Percentiles rank a stretch among this genome's conserved stretches.
These are phyloP conservation scores for Nixonia krombeini DNA, from an alignment of 1,140 invertebrate genomes.

Conservation along the genomic window DNA sequence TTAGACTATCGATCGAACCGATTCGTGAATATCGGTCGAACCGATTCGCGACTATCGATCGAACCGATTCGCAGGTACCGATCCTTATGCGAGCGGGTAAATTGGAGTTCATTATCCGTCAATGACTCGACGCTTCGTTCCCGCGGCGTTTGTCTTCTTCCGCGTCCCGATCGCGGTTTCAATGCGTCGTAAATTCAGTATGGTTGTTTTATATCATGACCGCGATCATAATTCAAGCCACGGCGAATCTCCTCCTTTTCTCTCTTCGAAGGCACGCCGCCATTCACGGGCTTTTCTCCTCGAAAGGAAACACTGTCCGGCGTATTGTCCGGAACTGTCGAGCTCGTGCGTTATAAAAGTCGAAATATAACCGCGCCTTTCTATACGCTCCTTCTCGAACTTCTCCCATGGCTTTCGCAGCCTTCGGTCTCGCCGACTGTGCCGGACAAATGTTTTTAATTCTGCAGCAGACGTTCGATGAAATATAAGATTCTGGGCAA, in stretches of 20 bases:
- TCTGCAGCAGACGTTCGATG: too few species aligned
- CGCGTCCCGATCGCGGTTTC: conserved; percentile 35
- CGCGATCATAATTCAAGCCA: conserved; percentile 54
- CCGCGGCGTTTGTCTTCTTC: conserved; percentile 8
- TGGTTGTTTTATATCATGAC: conserved; percentile 45
- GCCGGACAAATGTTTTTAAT: not conserved
- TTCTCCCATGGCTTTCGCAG: not conserved
- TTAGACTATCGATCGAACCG: too few species aligned
- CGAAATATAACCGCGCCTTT: conserved; percentile 25
- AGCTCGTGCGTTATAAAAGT: conserved; percentile 19
- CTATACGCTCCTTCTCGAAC: conserved; percentile 11
- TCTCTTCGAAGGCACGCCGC: conserved; percentile 1
- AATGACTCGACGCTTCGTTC: not conserved
- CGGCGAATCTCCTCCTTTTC: conserved; percentile 20
- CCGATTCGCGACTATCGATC: too few species aligned
- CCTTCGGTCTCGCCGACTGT: not conserved
- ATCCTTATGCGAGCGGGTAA: too few species aligned
- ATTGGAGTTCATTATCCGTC: not conserved
- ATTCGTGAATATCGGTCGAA: too few species aligned
- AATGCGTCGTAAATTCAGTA: conserved; percentile 41
- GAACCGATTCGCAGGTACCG: too few species aligned
- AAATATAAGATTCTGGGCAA: too few species aligned
- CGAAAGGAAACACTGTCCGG: conserved; percentile 11
- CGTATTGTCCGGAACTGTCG: conserved; percentile 22
- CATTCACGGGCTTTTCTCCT: conserved; percentile 11